Evolutionary conservation across 2,113 vertebrate species (phyloP).

Genomic region (Tyrannus savana): DNA sequence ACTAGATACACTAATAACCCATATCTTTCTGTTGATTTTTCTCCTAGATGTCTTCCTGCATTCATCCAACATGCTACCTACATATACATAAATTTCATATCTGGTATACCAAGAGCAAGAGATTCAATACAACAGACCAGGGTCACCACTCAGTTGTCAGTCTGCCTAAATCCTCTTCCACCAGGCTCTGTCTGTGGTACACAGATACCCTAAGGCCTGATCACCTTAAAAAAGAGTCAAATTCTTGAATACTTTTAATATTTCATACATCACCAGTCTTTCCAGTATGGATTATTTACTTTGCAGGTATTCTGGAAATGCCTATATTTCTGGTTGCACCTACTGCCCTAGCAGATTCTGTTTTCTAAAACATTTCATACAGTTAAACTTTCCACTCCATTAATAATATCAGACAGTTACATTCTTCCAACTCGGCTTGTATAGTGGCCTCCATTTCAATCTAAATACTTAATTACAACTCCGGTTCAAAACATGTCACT

Average conservation of each 20-base stretch:
- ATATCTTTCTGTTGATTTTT: neutral
- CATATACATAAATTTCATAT: neutral
- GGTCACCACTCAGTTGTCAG: too few relatives aligned
- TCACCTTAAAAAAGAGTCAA: neutral
- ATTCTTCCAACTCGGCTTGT: neutral
- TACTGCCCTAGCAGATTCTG: neutral
- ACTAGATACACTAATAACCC: neutral
- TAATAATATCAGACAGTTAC: neutral
- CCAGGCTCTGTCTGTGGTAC: fast-evolving
- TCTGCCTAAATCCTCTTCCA: neutral
- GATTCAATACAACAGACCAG: neutral
- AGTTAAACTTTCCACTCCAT: neutral
- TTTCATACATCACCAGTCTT: neutral
- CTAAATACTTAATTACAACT: neutral
- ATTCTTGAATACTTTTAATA: neutral
- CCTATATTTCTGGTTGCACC: neutral
- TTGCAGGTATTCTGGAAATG: neutral
- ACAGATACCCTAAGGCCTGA: neutral
- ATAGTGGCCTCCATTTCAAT: neutral
- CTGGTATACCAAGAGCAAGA: neutral
- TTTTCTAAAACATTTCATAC: neutral
- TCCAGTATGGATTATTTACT: neutral
- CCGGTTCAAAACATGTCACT: neutral
- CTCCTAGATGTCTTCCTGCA: neutral
- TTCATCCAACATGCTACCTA: neutral